Base-by-base conservation (phyloP, 1,140 invertebrate genomes). In the Heliconius hermathena region DNA sequence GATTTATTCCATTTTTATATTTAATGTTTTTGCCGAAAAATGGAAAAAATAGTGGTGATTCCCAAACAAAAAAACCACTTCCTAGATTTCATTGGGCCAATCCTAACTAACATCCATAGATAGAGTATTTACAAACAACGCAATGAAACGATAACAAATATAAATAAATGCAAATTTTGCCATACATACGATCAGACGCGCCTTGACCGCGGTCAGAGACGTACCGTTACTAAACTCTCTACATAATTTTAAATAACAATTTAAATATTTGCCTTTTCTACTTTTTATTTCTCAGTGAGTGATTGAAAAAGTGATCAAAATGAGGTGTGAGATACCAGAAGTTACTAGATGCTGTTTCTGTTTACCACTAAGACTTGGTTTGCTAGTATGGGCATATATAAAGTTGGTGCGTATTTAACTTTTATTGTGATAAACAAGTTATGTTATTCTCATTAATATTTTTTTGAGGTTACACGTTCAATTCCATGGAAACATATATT, bases 331-430 rank as follows among this genome's bases (percentile, higher is more conserved):
- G 74, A 52, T 86, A 36, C 85, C 85, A 11, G 71, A 81, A 54
- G 60, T 86, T 29, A 76, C 71, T 5, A 79, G 79, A 78, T 88
- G 86, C 73, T 88, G 87, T 70, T 87, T 79, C 57, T 88, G 84
- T 73, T 41, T 87, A 13, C 87, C 85, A 0, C 36, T 85, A 2
- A 71, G 87, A 26, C 70, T 71, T 41, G 85, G 85, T 29, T 74
- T 88, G 36, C 76, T 85, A 13, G 70, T 77, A 18, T 83, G 83
- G 82, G 81, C 82, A 9, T 87, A 87, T 83, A 33, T 85, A 36
- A 89, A 86, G 80, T 18, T 85, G 81, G 87, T 87, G 77, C 82
- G 87, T 82, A 74, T 81, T 73, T 71, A n/a, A 38, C 33, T n/a
- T 38, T 38, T 38, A 20, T 38, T 20, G 8, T 41, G 13, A 29